A percentile compares a stretch with the other conserved stretches of the same genome.
Evolutionary conservation across 2,888 invertebrate genomes (phyloP).

Genomic region (Rhagonycha fulva): DNA sequence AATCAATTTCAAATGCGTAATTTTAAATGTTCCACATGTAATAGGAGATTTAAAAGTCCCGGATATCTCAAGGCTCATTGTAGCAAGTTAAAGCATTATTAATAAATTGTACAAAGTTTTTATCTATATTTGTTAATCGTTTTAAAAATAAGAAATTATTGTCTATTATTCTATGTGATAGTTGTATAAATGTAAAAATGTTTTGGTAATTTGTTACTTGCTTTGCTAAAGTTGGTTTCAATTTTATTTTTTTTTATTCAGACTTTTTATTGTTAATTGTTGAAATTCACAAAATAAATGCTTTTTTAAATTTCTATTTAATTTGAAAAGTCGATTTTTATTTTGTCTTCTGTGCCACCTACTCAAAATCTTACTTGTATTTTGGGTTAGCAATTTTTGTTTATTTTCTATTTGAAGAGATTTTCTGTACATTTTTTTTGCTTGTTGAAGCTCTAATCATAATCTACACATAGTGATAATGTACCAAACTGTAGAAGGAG

Average conservation of each 20-base stretch:
- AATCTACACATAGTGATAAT: no score
- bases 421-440: no score
- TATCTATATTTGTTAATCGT: background rate
- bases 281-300: background rate
- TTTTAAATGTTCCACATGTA: slow-evolving; percentile 52
- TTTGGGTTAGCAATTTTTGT: no score
- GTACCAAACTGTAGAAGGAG: no score
- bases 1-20: slow-evolving; percentile 51
- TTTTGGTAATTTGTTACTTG: background rate
- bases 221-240: background rate
- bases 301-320: background rate
- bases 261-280: background rate
- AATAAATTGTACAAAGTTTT: background rate
- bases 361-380: no score
- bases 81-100: slow-evolving; percentile 50
- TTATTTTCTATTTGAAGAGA: no score
- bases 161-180: background rate
- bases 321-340: background rate
- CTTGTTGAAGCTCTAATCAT: no score
- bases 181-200: background rate
- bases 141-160: background rate
- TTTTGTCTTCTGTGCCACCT: no score
- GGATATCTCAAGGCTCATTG: slow-evolving; percentile 53
- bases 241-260: background rate
- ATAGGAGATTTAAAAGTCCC: slow-evolving; percentile 52